Base-by-base conservation (phyloP, 1,140 invertebrate genomes). In the Cydia pomonella region DNA sequence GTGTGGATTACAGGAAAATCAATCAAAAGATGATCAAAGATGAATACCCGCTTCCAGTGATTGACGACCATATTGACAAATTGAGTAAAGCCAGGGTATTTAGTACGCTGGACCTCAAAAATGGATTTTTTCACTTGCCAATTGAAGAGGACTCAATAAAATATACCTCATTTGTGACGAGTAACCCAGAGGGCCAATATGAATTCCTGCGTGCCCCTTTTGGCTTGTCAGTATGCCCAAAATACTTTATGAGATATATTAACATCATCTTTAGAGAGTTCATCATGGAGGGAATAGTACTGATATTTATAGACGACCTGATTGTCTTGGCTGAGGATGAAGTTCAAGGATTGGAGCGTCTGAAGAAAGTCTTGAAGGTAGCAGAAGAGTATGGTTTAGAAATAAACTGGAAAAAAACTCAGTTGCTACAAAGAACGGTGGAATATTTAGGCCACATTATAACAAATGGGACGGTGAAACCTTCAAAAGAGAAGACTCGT, bases 51-150 rank as follows among this genome's bases (percentile, higher is more conserved):
- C 73, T 95, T 4, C 94, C 93, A 1, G 50, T 87, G 4, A 93
- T 94, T 16, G 89, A 93, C 23, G 91, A 94, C 29, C 81, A 80
- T 6, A 78, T 95, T 6, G 87, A 93, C 77, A 73, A 79, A 27
- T 75, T 83, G 9, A 29, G 23, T 1, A 53, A 59, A n/a, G 75
- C 62, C 53, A 78, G 73, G 72, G 78, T 76, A 72, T 81, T 76
- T 76, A 73, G 47, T 25, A 73, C 33, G 2, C 23, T 94, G 1
- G 92, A 94, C 78, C 47, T 93, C 3, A 77, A 76, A 5, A 84
- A 79, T 66, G 93, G 93, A 0, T 94, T 92, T 78, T 92, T 87
- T 80, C 93, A 95, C 76, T 82, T 94, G 7, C 80, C 82, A n/a
- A 77, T 94, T 0, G 77, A 85, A n/a, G 76, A 81, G 64, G 77